Conservation (phyloP, 2,113 vertebrate genomes). For the Phaethon lepturus region DNA sequence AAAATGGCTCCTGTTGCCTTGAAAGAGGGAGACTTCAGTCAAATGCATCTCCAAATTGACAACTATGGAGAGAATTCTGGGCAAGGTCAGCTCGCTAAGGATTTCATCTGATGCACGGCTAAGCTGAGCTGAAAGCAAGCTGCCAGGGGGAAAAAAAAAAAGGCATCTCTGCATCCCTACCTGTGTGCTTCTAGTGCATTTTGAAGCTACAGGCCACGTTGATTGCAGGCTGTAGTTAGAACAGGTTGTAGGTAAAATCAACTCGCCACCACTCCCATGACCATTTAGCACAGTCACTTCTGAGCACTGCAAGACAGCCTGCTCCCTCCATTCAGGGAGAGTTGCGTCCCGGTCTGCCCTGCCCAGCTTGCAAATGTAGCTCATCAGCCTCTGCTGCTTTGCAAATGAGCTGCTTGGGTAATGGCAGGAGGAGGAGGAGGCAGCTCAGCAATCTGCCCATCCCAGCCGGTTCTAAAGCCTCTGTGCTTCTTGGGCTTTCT, state of each 20-base stretch:
- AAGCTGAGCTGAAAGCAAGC: not conserved
- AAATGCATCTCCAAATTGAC: not conserved
- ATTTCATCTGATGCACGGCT: not conserved
- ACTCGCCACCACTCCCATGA: not conserved
- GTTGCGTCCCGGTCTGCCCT: not conserved
- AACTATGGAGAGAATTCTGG: not conserved
- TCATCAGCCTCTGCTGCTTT: slow-evolving; percentile 23
- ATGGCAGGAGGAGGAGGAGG: not conserved
- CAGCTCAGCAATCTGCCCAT: slow-evolving; percentile 2
- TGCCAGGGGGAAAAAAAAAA: not conserved
- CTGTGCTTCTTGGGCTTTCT: not conserved
- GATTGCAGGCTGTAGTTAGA: not conserved
- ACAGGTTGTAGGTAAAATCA: not conserved
- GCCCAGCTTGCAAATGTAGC: slow-evolving; percentile 18
- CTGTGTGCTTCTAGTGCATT: not conserved
- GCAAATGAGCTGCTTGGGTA: not conserved
- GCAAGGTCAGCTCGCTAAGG: not conserved
- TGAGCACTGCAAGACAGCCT: not conserved
- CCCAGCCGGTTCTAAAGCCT: not conserved
- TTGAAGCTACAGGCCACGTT: not conserved
- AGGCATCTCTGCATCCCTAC: not conserved
- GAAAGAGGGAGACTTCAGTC: not conserved
- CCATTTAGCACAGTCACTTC: not conserved
- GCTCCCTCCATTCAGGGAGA: not conserved
- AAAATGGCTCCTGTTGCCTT: slow-evolving; percentile 25